Conservation (phyloP, 2,113 vertebrate genomes). For the Donacobius atricapilla region DNA sequence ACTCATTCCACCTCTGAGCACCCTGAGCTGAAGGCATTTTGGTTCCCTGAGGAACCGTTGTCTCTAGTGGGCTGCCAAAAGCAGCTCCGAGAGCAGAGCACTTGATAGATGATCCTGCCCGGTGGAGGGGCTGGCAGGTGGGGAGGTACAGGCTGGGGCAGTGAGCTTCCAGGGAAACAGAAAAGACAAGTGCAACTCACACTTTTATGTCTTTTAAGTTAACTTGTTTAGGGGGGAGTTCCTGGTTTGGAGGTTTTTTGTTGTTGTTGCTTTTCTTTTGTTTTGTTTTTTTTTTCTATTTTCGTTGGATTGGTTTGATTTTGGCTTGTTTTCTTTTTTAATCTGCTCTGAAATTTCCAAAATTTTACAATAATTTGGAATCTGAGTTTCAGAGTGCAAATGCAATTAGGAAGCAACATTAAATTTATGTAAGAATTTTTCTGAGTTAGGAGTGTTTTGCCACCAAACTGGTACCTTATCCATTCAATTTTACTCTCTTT, state of each 20-base stretch:
- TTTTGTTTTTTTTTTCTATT: not conserved
- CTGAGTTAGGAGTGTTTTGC: not conserved
- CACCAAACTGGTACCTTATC: not conserved
- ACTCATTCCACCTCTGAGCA: not conserved
- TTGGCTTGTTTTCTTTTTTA: not conserved
- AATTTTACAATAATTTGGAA: not conserved
- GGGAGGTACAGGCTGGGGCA: not conserved
- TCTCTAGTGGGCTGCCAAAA: not conserved
- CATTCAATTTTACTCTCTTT: not conserved
- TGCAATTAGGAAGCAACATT: not conserved
- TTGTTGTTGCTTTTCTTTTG: too few species aligned
- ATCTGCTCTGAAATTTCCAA: not conserved
- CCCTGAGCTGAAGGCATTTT: not conserved
- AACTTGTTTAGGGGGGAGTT: fast-evolving
- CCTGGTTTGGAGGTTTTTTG: too few species aligned
- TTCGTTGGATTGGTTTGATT: not conserved
- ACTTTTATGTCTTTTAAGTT: not conserved
- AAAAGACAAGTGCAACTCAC: not conserved
- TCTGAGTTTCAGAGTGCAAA: not conserved
- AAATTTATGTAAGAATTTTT: not conserved
- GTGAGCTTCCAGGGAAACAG: not conserved
- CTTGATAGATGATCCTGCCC: fast-evolving
- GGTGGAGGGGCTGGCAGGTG: fast-evolving
- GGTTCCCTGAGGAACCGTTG: not conserved
- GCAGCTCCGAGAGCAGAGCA: fast-evolving